Evolutionary conservation across 2,113 vertebrate species (phyloP).

Genomic region (Erpornis zantholeuca): DNA sequence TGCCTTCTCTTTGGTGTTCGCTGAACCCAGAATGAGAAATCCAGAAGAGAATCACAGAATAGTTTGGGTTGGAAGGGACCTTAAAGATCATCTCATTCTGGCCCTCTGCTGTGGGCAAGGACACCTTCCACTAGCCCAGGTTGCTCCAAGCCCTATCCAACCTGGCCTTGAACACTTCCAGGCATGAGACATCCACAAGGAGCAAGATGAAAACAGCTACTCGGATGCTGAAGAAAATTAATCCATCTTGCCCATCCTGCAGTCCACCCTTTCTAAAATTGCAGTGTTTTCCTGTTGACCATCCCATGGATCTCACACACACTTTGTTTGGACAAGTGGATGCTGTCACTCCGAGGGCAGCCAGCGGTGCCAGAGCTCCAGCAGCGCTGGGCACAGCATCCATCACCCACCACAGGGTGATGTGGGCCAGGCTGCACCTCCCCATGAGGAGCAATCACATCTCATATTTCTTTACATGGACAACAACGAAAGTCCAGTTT

Average conservation of each 20-base stretch:
- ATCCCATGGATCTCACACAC: background rate
- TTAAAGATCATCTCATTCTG: background rate
- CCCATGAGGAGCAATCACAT: fast-evolving
- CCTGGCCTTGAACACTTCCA: background rate
- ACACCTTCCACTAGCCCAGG: background rate
- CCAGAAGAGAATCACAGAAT: background rate
- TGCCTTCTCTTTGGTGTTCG: background rate
- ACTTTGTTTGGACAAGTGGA: background rate
- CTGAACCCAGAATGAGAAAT: background rate
- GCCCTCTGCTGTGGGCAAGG: background rate
- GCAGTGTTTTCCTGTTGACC: background rate
- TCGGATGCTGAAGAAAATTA: background rate
- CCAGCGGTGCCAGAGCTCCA: fast-evolving
- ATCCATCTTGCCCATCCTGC: background rate
- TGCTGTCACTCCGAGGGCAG: fast-evolving
- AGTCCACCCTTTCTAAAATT: background rate
- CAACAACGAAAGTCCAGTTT: background rate
- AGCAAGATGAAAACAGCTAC: background rate
- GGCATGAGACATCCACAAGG: background rate
- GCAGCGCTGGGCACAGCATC: fast-evolving
- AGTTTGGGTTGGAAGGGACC: background rate
- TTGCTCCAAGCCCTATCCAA: fast-evolving
- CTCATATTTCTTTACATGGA: fast-evolving
- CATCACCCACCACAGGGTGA: fast-evolving
- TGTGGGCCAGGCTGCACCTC: background rate